Base-by-base conservation (phyloP, 1,140 invertebrate genomes). In the Uloborus diversus region DNA sequence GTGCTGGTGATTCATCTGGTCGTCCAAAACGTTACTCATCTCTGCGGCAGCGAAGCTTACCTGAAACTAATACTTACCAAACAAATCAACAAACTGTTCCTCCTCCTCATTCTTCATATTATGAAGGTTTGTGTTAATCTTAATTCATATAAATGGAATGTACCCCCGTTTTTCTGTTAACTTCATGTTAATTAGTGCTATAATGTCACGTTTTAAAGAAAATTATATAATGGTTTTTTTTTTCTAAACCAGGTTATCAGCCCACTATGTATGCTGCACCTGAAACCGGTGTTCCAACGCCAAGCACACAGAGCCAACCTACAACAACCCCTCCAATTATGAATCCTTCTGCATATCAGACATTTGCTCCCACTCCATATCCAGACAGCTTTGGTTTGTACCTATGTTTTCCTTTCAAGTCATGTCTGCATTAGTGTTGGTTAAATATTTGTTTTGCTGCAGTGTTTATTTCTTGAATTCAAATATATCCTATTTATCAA, bases 1-100 rank as follows among this genome's bases (percentile, higher is more conserved):
- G 73, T 56, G 65, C 53, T 49, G 76, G 65, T 3, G 76, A 79
- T 69, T 79, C 76, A 82, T 85, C 87, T 70, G 89, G 87, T 81
- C 86, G 90, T 84, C 90, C 92, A n/a, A 94, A 93, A 84, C 88
- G 92, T 7, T 94, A 94, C 85, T 94, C 92, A 1, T 92, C 92
- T 66, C 88, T 93, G 82, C 87, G 92, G 76, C 92, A 93, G 84
- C 88, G 92, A 33, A 89, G 89, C 33, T 56, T 84, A 30, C 84
- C 84, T 9, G 85, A 87, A 61, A 49, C 79, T 2, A 78, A 37
- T 27, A 28, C 80, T 9, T 81, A 82, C 35, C 84, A 83, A 59
- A 27, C 73, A 20, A 68, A 82, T 65, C 68, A 81, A 32, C 56
- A 75, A n/a, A 64, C 61, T 49, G 47, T 64, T 20, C 81, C 66